Conservation (phyloP, 2,113 vertebrate species). For the Forbesichthys papilliferus region DNA sequence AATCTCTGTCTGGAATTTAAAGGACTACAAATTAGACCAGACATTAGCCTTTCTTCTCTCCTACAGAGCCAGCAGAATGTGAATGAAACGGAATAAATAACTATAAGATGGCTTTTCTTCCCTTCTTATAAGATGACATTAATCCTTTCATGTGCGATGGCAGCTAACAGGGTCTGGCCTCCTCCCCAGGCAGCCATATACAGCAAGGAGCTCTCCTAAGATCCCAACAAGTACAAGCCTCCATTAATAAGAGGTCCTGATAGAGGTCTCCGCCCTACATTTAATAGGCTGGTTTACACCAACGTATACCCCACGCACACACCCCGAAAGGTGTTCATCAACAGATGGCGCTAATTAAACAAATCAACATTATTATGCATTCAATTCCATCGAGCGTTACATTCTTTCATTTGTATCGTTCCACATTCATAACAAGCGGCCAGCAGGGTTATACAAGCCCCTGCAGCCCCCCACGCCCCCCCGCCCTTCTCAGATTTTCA, state of each 20-base stretch:
- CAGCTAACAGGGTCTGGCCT: conserved; percentile 93
- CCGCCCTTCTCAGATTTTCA: conserved; percentile 15
- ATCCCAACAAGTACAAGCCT: conserved; percentile 81
- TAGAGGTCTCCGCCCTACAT: conserved; percentile 69
- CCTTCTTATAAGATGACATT: conserved; percentile 98
- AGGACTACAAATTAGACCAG: conserved; percentile 99
- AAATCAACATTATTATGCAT: conserved; percentile 45
- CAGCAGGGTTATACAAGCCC: conserved; percentile 28
- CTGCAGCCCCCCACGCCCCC: neutral
- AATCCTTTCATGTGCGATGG: conserved; percentile 99
- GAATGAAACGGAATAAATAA: conserved; percentile 99
- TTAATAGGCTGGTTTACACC: conserved; percentile 57
- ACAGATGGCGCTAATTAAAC: conserved; percentile 60
- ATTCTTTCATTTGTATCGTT: conserved; percentile 38
- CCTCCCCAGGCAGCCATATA: conserved; percentile 91
- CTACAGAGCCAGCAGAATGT: conserved; percentile 84
- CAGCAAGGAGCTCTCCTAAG: conserved; percentile 95
- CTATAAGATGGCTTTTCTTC: conserved; percentile 93
- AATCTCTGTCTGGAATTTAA: conserved; percentile 99
- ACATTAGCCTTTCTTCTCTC: conserved; percentile 85
- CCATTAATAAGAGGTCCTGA: conserved; percentile 75
- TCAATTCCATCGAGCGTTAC: conserved; percentile 38
- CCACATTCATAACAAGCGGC: conserved; percentile 59
- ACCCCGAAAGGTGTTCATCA: conserved; percentile 48
- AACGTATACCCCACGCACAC: conserved; percentile 28